Conservation (phyloP, 2,888 invertebrate species). For the Agrotis clavis region DNA sequence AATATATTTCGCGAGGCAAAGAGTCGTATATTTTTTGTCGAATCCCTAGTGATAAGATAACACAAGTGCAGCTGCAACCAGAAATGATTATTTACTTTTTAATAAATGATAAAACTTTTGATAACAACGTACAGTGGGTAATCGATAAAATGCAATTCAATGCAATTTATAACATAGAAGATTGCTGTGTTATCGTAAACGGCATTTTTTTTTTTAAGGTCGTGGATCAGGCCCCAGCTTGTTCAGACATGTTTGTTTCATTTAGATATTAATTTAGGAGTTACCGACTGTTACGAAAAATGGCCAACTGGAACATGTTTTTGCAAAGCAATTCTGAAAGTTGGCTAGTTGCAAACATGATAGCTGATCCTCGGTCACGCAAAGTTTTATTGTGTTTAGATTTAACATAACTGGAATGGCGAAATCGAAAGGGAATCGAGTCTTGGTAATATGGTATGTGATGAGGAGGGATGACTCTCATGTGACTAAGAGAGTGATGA, state of each 20-base stretch:
- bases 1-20: no score
- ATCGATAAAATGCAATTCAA: conserved; percentile 23
- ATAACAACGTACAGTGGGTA: not conserved
- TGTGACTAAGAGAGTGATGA: no score
- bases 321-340: no score
- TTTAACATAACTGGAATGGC: no score
- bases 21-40: not conserved
- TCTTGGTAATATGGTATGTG: no score
- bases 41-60: not conserved
- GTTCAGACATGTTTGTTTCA: not conserved
- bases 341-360: no score
- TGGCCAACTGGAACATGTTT: not conserved
- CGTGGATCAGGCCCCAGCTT: no score
- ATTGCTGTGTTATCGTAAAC: not conserved
- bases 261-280: not conserved
- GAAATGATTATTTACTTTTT: not conserved
- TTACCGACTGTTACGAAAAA: not conserved
- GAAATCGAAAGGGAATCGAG: no score
- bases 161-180: conserved; percentile 12
- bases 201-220: not conserved
- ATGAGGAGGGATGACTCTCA: no score
- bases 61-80: not conserved
- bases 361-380: no score
- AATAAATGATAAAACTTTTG: not conserved
- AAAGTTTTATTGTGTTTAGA: no score